These are phyloP conservation scores for Pachypanchax playfairii DNA, from an alignment of 2,113 vertebrate genomes.

Conservation along the genomic window DNA sequence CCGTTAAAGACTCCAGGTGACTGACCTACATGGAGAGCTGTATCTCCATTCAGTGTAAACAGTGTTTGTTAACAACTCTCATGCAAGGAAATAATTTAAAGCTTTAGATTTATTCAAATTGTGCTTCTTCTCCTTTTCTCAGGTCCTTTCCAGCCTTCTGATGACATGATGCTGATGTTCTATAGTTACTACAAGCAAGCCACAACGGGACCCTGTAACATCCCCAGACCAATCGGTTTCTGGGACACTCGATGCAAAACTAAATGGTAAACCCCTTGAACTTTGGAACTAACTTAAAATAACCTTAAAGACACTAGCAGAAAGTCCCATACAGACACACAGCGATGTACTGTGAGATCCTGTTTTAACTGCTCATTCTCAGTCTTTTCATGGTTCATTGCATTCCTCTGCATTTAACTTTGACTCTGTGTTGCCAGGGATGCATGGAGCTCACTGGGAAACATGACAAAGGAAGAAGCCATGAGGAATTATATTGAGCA, in stretches of 20 bases:
- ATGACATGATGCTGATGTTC: slow-evolving; percentile 95
- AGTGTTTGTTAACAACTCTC: slow-evolving; percentile 28
- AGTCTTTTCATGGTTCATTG: not conserved
- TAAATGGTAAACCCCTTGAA: slow-evolving; percentile 86
- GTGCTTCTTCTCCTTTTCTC: slow-evolving; percentile 3
- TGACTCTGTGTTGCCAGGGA: slow-evolving; percentile 82
- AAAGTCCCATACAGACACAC: not conserved
- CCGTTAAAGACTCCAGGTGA: slow-evolving; percentile 30
- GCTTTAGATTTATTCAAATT: not conserved
- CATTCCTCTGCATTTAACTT: slow-evolving; percentile 9
- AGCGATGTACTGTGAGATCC: not conserved
- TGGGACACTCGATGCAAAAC: slow-evolving; percentile 91
- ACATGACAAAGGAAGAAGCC: slow-evolving; percentile 93
- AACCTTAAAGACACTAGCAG: not conserved
- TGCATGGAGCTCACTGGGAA: slow-evolving; percentile 92
- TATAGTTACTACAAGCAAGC: slow-evolving; percentile 95
- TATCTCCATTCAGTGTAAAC: slow-evolving; percentile 26
- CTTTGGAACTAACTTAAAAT: no score
- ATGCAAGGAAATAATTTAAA: no score
- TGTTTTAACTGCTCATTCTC: not conserved
- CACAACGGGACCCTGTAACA: slow-evolving; percentile 87
- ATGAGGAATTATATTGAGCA: slow-evolving; percentile 96
- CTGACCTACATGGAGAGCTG: slow-evolving; percentile 54
- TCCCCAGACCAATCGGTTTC: slow-evolving; percentile 83
- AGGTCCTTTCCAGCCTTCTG: slow-evolving; percentile 94